Evolutionary conservation across 2,888 invertebrate genomes (phyloP).

Genomic region (Macaria liturata): DNA sequence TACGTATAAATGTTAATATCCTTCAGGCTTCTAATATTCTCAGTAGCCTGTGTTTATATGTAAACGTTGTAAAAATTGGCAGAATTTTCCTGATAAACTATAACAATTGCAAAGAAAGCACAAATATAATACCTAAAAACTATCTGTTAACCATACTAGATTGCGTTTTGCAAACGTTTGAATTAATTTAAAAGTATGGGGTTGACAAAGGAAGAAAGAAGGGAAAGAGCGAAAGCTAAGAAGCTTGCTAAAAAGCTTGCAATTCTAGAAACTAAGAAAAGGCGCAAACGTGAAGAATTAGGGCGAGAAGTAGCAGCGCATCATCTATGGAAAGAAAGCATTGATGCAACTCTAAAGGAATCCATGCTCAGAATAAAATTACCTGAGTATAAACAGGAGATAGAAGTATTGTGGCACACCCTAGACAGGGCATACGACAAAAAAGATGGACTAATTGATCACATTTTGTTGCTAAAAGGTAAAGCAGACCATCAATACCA

Average conservation of each 20-base stretch:
- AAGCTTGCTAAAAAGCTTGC: not conserved
- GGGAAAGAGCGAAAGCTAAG: not conserved
- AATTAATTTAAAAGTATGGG: not conserved
- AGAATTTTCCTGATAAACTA: no score
- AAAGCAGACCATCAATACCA: constrained; percentile 3
- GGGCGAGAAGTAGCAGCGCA: constrained; percentile 1
- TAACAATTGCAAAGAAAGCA: no score
- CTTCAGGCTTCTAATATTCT: no score
- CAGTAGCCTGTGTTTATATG: no score
- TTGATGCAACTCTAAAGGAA: not conserved
- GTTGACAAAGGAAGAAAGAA: not conserved
- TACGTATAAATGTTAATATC: no score
- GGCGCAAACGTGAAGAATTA: not conserved
- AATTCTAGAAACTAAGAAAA: constrained; percentile 1
- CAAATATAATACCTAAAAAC: no score
- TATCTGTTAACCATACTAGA: no score
- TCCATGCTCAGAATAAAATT: not conserved
- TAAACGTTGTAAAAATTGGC: no score
- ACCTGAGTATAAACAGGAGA: not conserved
- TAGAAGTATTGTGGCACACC: constrained; percentile 3
- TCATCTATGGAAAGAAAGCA: not conserved
- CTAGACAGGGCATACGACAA: constrained; percentile 7
- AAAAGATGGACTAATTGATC: constrained; percentile 4
- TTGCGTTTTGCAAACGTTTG: no score
- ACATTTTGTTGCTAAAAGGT: not conserved